These are phyloP conservation scores for Tenrec ecaudatus DNA, from an alignment of 2,113 vertebrate species.

Conservation along the genomic window DNA sequence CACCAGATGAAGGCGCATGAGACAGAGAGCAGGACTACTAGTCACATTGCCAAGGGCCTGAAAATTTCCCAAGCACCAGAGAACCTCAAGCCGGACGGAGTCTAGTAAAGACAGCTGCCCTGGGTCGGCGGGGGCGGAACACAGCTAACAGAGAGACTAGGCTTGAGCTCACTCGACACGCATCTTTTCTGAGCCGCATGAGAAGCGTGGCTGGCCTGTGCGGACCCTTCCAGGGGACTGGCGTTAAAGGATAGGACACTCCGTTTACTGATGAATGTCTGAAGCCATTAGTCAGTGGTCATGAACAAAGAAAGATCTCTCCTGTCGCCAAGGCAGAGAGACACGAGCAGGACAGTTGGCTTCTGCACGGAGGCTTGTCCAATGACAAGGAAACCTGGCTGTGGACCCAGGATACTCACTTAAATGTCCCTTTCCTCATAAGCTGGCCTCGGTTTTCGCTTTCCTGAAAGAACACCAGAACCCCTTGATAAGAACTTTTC, in stretches of 20 bases:
- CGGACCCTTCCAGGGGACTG: neutral
- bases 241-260: neutral
- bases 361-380: neutral
- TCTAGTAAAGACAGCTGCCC: neutral
- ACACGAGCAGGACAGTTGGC: neutral
- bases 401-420: neutral
- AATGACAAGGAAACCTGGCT: too few species aligned
- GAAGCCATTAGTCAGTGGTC: neutral
- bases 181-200: neutral
- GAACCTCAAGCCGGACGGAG: neutral
- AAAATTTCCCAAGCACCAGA: neutral
- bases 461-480: neutral
- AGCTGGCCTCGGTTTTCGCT: neutral
- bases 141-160: neutral
- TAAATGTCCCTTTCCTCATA: neutral
- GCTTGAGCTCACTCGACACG: neutral
- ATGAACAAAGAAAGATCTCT: neutral
- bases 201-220: too few species aligned
- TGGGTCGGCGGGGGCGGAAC: neutral
- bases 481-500: neutral
- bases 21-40: neutral
- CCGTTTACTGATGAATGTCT: neutral
- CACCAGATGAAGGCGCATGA: too few species aligned
- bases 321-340: neutral
- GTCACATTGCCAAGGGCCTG: neutral